Evolutionary conservation across 2,888 invertebrate species (phyloP), one percentile per base, ranked within the genome.

Genomic region (Tipula confusa): DNA sequence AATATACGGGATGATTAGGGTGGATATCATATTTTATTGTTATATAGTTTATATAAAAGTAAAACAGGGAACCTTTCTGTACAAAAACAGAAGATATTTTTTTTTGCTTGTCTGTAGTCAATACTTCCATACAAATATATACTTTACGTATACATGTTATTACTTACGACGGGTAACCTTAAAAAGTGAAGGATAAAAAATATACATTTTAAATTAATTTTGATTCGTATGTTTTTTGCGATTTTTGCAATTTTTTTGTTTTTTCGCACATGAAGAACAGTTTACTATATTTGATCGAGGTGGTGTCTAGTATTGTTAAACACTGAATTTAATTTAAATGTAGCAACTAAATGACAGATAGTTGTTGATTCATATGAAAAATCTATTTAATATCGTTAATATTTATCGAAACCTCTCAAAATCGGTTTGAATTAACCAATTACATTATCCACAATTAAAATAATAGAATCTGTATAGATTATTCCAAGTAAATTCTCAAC

Each of bases 21-120:
- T 64, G 64, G 64, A 64, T 64, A 64, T 64, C 64, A 64, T 64
- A 64, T 64, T 64, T 64, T 64, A 64, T 64, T 64, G 64, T 64
- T 64, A 64, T 64, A 24, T 64, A 64, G 64, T 64, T n/a, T 64
- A 64, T 64, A 64, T 64, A 64, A 64, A 64, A 64, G 64, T 64
- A 24, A 64, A 64, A 64, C 24, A 64, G 64, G 64, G 64, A 64
- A 64, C 64, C 64, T 64, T 64, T 64, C 24, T 64, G 64, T 64
- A 64, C 64, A 64, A 64, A 64, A 64, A 64, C 64, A 43, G 64
- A 64, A 64, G 64, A 64, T 64, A 15, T 43, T 43, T 36, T 43
- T 43, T 43, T 43, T 15, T 64, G n/a, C n/a, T n/a, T n/a, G n/a
- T n/a, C n/a, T n/a, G 64, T 64, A 64, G 64, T 64, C 64, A 64